Evolutionary conservation across 2,888 invertebrate genomes (phyloP).

Genomic region (Conus canariensis): DNA sequence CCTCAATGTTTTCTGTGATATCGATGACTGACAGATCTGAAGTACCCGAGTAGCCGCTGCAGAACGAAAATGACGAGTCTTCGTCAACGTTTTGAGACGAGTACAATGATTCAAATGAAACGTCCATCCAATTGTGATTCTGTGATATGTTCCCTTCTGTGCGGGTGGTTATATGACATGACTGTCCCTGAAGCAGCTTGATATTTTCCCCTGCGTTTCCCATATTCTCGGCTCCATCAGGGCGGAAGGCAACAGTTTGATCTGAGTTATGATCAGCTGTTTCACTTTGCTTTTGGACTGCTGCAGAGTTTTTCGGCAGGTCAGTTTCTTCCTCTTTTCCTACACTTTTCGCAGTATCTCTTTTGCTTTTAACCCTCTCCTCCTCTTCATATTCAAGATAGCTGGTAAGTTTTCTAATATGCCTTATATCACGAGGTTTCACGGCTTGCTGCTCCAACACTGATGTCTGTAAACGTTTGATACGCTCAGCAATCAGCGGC

Average conservation of each 20-base stretch:
- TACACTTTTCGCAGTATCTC: neutral
- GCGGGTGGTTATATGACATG: neutral
- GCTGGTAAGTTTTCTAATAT: conserved; percentile 19
- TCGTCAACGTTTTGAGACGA: neutral
- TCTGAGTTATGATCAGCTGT: neutral
- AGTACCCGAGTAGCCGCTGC: neutral
- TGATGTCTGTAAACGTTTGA: neutral
- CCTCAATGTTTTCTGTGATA: neutral
- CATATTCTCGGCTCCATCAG: neutral
- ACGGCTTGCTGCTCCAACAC: neutral
- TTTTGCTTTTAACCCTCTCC: neutral
- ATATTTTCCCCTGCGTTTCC: neutral
- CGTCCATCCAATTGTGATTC: conserved; percentile 10
- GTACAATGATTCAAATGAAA: neutral
- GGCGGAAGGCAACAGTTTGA: neutral
- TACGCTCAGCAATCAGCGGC: conserved; percentile 6
- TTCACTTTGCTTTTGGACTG: neutral
- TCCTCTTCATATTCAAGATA: neutral
- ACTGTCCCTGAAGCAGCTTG: neutral
- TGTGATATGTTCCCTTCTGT: conserved; percentile 25
- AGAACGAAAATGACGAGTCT: neutral
- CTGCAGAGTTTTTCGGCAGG: neutral
- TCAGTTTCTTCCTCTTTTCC: neutral
- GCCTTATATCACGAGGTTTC: neutral
- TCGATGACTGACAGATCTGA: neutral